Conservation (phyloP, 92 coral and sea anemone species). For the Montipora capitata region DNA sequence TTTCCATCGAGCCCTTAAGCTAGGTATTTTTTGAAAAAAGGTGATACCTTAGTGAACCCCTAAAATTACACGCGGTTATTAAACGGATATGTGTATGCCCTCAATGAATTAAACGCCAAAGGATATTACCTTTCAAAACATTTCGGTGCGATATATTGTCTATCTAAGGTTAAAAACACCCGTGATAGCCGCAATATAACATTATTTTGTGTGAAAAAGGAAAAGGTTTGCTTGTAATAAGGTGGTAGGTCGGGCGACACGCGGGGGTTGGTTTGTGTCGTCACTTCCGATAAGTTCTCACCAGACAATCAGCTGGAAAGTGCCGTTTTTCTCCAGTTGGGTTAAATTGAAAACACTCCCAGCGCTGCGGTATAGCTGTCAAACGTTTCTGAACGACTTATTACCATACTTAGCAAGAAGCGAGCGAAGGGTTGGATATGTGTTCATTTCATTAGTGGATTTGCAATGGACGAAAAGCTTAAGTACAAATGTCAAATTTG, state of each 20-base stretch:
- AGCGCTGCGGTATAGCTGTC: not conserved
- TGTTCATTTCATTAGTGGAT: slow-evolving; percentile 4
- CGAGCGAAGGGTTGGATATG: slow-evolving; percentile 21
- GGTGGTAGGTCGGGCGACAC: not conserved
- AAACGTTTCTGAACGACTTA: not conserved
- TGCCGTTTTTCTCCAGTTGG: not conserved
- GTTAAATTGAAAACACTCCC: not conserved
- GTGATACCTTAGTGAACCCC: not conserved
- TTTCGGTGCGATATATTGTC: not conserved
- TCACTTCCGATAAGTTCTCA: slow-evolving; percentile 39
- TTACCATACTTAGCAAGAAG: slow-evolving; percentile 20
- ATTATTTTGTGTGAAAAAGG: not conserved
- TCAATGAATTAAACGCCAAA: not conserved
- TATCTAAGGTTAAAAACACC: slow-evolving; percentile 3
- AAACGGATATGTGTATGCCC: not conserved
- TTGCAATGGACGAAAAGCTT: not conserved
- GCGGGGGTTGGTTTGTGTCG: slow-evolving; percentile 8
- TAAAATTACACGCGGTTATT: not conserved
- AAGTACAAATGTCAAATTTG: slow-evolving; percentile 1
- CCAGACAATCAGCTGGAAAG: not conserved
- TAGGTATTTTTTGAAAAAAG: not conserved
- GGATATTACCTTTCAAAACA: slow-evolving; percentile 3
- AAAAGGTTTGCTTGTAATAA: not conserved
- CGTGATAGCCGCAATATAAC: not conserved
- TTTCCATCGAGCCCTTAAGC: not conserved